Evolutionary conservation across 2,797 vertebrate species (phyloP), one percentile per base, ranked within the genome.

Genomic region (Oryzias sinensis): DNA sequence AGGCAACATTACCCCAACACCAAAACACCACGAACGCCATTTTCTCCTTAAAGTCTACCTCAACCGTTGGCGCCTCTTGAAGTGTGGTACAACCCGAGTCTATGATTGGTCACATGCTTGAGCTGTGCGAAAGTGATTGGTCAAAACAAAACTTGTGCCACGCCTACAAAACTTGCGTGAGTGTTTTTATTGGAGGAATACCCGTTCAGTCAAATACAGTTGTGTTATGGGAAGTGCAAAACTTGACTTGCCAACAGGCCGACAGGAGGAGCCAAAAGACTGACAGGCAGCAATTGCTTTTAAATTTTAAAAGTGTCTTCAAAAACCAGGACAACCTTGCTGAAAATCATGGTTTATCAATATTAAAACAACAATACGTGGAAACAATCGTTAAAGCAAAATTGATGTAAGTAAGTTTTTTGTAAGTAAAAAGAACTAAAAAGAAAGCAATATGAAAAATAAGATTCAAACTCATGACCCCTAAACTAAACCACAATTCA

Each of bases 41-140:
- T 89, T 91, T 88, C 55, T 65, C 14, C 0, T 5, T 8, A 9
- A 9, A 6, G 17, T 44, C 17, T 44, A 40, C 37, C 80, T 92
- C 63, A 80, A 91, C 84, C 59, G 77, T 93, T 93, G 87, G 92
- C 92, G 92, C 91, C 79, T 53, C 82, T 81, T 63, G 42, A 51
- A 49, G 13, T 5, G 53, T 5, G 49, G 0, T 46, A 84, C 65
- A 15, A 81, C 86, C 49, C 49, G 37, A 61, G 5, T 2, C 13
- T 67, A 27, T 46, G 65, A 87, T 89, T 86, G 81, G 87, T 14
- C 27, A 6, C 2, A 4, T 6, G 5, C 4, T 7, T 5, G 2
- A 1, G 6, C 0, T 54, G 41, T 40, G 14, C 9, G 1, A n/a
- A n/a, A 0, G 1, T 55, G 2, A 89, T 81, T 90, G 79, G 85